A percentile compares a stretch with the other conserved stretches of the same genome.
These are phyloP conservation scores for Scyliorhinus canicula DNA, from an alignment of 2,797 vertebrate species.

Conservation along the genomic window DNA sequence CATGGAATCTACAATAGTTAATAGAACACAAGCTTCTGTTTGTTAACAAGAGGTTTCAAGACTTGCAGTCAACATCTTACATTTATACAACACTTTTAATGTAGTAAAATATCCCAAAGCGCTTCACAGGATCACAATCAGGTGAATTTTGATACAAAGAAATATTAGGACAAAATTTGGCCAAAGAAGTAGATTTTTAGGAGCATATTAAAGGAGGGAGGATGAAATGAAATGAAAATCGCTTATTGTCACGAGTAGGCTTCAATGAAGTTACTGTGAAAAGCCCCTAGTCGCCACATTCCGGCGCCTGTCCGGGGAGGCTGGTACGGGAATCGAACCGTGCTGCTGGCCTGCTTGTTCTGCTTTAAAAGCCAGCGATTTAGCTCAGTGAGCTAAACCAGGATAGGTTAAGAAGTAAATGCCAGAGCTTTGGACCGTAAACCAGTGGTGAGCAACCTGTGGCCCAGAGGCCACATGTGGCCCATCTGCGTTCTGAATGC, in stretches of 20 bases:
- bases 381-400: too few relatives aligned
- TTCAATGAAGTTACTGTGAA: too few relatives aligned
- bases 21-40: background rate
- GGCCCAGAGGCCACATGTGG: too few relatives aligned
- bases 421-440: background rate
- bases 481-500: too few relatives aligned
- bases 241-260: too few relatives aligned
- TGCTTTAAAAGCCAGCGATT: too few relatives aligned
- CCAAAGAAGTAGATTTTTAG: background rate
- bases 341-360: too few relatives aligned
- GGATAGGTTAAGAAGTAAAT: background rate
- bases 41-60: background rate
- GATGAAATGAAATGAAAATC: too few relatives aligned
- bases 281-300: too few relatives aligned
- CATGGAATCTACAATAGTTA: constrained; percentile 70
- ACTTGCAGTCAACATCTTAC: background rate
- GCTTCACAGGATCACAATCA: background rate
- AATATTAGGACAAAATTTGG: background rate
- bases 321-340: too few relatives aligned
- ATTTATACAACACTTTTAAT: background rate
- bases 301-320: too few relatives aligned
- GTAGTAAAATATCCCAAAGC: background rate
- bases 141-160: background rate
- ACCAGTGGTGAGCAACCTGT: too few relatives aligned
- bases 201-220: background rate